Conservation (phyloP, 1,140 invertebrate genomes). For the Cyrtorhinus lividipennis region DNA sequence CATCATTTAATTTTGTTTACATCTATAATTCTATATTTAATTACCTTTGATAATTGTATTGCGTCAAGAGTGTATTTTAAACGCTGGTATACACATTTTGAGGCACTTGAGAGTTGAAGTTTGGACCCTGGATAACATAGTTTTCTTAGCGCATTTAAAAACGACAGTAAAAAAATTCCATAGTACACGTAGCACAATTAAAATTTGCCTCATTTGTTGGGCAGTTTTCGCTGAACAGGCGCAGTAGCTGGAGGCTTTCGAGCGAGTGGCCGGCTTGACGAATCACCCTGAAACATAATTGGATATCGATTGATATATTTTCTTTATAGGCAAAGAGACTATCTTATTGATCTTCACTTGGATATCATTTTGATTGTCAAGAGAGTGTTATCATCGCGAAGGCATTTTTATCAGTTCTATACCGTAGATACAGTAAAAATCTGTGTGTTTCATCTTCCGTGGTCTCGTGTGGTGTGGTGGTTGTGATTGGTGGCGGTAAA, state of each 20-base stretch:
- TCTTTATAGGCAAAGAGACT: no score
- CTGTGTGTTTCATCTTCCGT: no score
- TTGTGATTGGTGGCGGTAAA: no score
- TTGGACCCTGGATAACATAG: no score
- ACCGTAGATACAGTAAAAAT: no score
- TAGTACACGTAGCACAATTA: neutral
- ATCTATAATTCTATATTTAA: neutral
- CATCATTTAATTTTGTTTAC: no score
- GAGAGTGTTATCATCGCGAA: neutral
- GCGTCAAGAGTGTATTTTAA: neutral
- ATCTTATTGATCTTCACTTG: no score
- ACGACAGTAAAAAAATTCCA: neutral
- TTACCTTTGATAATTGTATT: neutral
- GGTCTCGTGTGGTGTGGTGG: no score
- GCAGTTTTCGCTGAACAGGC: conserved; percentile 15
- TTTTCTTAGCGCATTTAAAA: no score
- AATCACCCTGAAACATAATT: conserved; percentile 9
- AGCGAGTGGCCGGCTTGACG: neutral
- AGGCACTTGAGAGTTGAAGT: no score
- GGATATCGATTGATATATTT: no score
- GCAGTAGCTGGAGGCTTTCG: conserved; percentile 17
- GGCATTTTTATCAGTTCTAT: neutral
- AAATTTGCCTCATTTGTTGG: neutral
- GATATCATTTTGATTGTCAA: neutral
- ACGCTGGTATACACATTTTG: neutral